These are phyloP conservation scores for Characodon lateralis DNA, from an alignment of 2,797 vertebrate species.

Conservation along the genomic window DNA sequence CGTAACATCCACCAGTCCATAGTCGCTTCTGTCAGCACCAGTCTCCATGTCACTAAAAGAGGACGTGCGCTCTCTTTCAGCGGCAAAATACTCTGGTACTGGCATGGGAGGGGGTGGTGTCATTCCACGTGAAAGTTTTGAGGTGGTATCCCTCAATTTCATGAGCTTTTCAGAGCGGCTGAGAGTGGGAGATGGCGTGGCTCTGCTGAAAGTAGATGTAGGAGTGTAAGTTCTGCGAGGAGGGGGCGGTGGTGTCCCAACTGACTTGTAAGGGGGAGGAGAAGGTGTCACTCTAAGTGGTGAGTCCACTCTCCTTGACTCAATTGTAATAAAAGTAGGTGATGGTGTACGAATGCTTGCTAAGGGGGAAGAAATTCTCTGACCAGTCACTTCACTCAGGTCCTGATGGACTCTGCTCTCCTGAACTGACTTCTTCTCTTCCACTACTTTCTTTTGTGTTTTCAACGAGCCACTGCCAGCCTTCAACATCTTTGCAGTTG, in stretches of 20 bases:
- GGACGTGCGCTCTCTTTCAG: constrained; percentile 79
- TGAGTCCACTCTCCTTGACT: constrained; percentile 84
- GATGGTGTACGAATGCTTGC: constrained; percentile 86
- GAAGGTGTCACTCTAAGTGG: constrained; percentile 79
- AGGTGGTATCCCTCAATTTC: constrained; percentile 84
- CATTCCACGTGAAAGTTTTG: constrained; percentile 78
- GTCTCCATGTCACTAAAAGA: constrained; percentile 78
- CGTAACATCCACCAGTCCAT: constrained; percentile 52
- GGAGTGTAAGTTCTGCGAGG: constrained; percentile 74
- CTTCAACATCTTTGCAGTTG: constrained; percentile 75
- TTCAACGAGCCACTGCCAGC: constrained; percentile 75
- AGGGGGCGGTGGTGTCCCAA: constrained; percentile 76
- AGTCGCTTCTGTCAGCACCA: constrained; percentile 57
- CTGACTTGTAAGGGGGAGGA: constrained; percentile 77
- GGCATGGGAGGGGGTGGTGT: constrained; percentile 70
- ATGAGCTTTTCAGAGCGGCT: constrained; percentile 86
- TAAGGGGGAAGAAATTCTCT: constrained; percentile 76
- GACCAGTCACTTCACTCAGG: constrained; percentile 65
- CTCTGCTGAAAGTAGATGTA: constrained; percentile 64
- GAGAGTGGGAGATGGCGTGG: constrained; percentile 83
- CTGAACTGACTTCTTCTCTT: constrained; percentile 65
- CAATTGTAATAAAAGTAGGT: constrained; percentile 93
- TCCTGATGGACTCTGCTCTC: constrained; percentile 66
- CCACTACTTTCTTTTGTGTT: constrained; percentile 69
- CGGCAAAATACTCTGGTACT: constrained; percentile 60